Conservation (phyloP, 2,888 invertebrate species). For the Allacma fusca region DNA sequence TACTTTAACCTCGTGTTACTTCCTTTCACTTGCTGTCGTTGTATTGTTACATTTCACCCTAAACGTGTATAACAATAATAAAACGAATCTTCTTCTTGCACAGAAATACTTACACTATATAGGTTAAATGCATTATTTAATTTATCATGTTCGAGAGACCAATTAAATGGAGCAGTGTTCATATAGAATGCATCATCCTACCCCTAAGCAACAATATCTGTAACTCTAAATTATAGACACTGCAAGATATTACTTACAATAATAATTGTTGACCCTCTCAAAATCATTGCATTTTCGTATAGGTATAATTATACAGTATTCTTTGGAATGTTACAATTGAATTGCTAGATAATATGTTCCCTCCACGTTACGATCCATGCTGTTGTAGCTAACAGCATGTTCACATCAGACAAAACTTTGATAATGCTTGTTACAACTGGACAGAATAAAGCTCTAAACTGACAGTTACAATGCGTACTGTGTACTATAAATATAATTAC, state of each 20-base stretch:
- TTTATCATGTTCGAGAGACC: too few relatives aligned
- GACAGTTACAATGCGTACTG: not conserved
- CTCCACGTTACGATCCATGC: not conserved
- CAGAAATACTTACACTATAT: not conserved
- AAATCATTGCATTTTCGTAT: not conserved
- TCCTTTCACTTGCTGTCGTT: conserved; percentile 9
- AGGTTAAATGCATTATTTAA: not conserved
- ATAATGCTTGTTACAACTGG: not conserved
- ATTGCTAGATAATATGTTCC: not conserved
- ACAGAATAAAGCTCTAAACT: conserved; percentile 16
- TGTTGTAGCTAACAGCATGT: not conserved
- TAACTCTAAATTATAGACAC: not conserved
- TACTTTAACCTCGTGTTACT: conserved; percentile 10
- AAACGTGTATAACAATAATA: not conserved
- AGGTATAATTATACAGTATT: not conserved
- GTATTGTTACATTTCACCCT: not conserved
- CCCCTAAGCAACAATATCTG: too few relatives aligned
- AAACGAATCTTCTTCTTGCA: not conserved
- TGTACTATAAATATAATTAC: not conserved
- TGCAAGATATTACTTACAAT: not conserved
- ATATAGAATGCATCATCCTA: too few relatives aligned
- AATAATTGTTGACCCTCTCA: not conserved
- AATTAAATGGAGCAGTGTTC: too few relatives aligned
- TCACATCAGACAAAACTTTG: conserved; percentile 8
- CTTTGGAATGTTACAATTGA: not conserved